phyloP scores from a whole-genome alignment of 2,888 invertebrate species.

The Petrophora chlorosata region DNA sequence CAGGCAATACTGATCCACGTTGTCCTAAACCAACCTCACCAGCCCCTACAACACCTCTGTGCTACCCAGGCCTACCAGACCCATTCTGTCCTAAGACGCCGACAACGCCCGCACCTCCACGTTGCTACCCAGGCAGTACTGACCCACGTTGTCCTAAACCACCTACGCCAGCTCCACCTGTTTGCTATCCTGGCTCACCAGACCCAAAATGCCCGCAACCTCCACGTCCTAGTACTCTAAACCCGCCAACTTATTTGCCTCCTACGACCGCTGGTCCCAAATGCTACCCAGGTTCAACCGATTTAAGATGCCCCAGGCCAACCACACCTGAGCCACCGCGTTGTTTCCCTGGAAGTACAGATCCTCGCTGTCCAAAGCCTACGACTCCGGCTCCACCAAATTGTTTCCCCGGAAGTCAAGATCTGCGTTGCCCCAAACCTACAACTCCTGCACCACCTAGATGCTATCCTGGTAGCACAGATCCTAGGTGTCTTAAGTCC shows the following conservation, averaged over 20 bases:
- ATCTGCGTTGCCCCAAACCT: conserved; percentile 42
- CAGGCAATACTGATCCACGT: conserved; percentile 16
- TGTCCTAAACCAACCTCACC: conserved; percentile 17
- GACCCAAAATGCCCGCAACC: conserved; percentile 47
- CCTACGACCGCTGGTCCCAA: conserved; percentile 36
- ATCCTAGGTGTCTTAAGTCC: conserved; percentile 48
- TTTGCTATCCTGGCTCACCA: conserved; percentile 35
- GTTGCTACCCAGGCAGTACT: conserved; percentile 44
- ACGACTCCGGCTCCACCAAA: conserved; percentile 42
- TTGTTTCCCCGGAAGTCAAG: conserved; percentile 36
- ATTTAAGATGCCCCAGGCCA: conserved; percentile 41
- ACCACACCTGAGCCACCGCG: conserved; percentile 19
- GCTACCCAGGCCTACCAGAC: conserved; percentile 42
- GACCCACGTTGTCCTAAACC: conserved; percentile 42
- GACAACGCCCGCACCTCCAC: conserved; percentile 36
- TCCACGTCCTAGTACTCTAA: conserved; percentile 44
- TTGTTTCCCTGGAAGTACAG: conserved; percentile 35
- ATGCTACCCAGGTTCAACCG: conserved; percentile 34
- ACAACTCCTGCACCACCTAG: conserved; percentile 41
- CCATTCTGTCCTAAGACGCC: conserved; percentile 52
- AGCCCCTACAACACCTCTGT: conserved; percentile 8
- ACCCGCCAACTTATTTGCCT: conserved; percentile 44
- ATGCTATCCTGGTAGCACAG: conserved; percentile 33
- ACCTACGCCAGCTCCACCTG: conserved; percentile 30
- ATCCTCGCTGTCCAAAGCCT: conserved; percentile 49